Evolutionary conservation across 2,797 vertebrate species (phyloP).

Genomic region (Myotis daubentonii): DNA sequence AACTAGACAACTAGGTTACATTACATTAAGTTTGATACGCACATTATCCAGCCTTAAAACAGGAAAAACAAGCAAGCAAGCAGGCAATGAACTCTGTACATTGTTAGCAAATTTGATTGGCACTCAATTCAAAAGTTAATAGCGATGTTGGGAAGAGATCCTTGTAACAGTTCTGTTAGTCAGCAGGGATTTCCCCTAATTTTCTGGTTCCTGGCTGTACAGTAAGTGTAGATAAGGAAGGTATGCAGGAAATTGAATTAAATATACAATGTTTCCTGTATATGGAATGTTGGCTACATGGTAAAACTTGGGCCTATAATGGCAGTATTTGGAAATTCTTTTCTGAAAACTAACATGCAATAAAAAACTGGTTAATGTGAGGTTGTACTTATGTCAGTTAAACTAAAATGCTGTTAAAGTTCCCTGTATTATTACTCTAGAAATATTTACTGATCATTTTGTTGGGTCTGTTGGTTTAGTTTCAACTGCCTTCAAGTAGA

Average conservation of each 20-base stretch:
- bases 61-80: constrained; percentile 24
- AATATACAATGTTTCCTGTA: background rate
- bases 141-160: background rate
- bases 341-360: constrained; percentile 35
- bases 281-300: background rate
- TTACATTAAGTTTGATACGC: background rate
- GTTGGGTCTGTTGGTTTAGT: background rate
- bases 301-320: background rate
- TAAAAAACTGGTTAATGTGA: background rate
- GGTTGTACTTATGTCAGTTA: background rate
- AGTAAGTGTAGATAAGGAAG: background rate
- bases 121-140: background rate
- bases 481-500: background rate
- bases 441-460: background rate
- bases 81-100: background rate
- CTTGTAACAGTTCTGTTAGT: background rate
- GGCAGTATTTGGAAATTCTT: background rate
- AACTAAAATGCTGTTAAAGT: background rate
- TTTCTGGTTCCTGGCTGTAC: background rate
- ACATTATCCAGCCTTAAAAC: background rate
- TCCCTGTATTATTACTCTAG: background rate
- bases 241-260: background rate
- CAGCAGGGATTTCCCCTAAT: background rate
- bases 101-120: constrained; percentile 1
- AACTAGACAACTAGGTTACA: background rate